Evolutionary conservation across 2,888 invertebrate species (phyloP).

Genomic region (Sisyra terminalis): DNA sequence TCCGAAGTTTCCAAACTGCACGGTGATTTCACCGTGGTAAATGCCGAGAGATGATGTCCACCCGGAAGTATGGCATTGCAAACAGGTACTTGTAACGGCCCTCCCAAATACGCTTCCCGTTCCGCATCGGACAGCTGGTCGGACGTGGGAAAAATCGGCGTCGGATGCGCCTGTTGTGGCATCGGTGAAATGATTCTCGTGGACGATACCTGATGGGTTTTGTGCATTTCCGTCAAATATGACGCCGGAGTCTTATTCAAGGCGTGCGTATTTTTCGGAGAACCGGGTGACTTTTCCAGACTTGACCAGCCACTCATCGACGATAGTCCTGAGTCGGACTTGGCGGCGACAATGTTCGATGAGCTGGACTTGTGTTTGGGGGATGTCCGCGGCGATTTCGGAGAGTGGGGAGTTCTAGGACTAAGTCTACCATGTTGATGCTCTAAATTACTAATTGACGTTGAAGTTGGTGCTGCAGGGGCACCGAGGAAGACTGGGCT

Average conservation of each 20-base stretch:
- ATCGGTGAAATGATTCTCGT: slow-evolving; percentile 14
- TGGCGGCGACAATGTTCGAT: slow-evolving; percentile 49
- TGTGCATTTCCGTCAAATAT: slow-evolving; percentile 8
- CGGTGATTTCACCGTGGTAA: slow-evolving; percentile 35
- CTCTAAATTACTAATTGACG: slow-evolving; percentile 21
- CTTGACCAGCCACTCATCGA: slow-evolving; percentile 81
- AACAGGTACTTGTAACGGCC: slow-evolving; percentile 16
- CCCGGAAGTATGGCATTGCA: slow-evolving; percentile 23
- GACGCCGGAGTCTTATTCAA: slow-evolving; percentile 5
- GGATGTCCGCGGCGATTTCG: slow-evolving; percentile 55
- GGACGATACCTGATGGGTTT: slow-evolving; percentile 8
- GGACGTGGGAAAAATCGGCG: slow-evolving; percentile 17
- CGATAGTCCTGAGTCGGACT: slow-evolving; percentile 73
- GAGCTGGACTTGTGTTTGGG: slow-evolving; percentile 45
- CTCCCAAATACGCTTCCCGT: slow-evolving; percentile 30
- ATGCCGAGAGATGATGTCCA: slow-evolving; percentile 35
- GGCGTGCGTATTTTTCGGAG: slow-evolving; percentile 40
- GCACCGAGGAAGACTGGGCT: slow-evolving; percentile 29
- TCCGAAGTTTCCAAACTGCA: slow-evolving; percentile 28
- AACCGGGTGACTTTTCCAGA: slow-evolving; percentile 70
- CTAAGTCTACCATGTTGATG: slow-evolving; percentile 35
- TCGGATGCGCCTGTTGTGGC: slow-evolving; percentile 12
- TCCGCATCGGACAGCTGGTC: slow-evolving; percentile 19
- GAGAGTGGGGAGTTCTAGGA: slow-evolving; percentile 44
- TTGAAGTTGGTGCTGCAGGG: slow-evolving; percentile 17